phyloP scores from a whole-genome alignment of 2,113 vertebrate species.

The Cyphomyrus discorhynchus region DNA sequence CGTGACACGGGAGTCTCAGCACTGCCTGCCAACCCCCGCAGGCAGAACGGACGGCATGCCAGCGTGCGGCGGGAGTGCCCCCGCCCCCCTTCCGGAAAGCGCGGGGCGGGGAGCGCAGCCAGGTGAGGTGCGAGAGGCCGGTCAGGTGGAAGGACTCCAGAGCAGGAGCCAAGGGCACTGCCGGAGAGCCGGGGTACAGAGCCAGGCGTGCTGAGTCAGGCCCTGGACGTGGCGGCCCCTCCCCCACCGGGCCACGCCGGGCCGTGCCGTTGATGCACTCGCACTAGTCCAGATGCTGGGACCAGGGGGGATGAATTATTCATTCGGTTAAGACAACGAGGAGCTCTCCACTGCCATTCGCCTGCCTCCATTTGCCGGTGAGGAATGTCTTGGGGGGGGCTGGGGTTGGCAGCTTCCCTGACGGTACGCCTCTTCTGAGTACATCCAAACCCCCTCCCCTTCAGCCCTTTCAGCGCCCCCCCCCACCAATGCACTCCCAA shows the following conservation, averaged over 20 bases:
- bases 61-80: not conserved
- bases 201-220: conserved; percentile 52
- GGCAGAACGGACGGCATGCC: not conserved
- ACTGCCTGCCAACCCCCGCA: not conserved
- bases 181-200: not conserved
- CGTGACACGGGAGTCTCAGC: not conserved
- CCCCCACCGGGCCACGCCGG: not conserved
- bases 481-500: conserved; percentile 37
- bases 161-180: not conserved
- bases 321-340: conserved; percentile 49
- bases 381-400: not conserved
- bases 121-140: not conserved
- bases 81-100: not conserved
- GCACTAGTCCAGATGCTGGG: conserved; percentile 41
- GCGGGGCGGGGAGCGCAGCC: not conserved
- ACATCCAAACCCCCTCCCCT: not conserved
- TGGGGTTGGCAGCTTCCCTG: not conserved
- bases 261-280: conserved; percentile 23
- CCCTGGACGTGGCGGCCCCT: conserved; percentile 44
- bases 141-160: not conserved
- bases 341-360: conserved; percentile 29
- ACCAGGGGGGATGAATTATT: conserved; percentile 57
- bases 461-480: not conserved
- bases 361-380: not conserved
- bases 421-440: not conserved